These are phyloP conservation scores for Augochlorella aurata DNA, from an alignment of 2,888 invertebrate species.

Conservation along the genomic window DNA sequence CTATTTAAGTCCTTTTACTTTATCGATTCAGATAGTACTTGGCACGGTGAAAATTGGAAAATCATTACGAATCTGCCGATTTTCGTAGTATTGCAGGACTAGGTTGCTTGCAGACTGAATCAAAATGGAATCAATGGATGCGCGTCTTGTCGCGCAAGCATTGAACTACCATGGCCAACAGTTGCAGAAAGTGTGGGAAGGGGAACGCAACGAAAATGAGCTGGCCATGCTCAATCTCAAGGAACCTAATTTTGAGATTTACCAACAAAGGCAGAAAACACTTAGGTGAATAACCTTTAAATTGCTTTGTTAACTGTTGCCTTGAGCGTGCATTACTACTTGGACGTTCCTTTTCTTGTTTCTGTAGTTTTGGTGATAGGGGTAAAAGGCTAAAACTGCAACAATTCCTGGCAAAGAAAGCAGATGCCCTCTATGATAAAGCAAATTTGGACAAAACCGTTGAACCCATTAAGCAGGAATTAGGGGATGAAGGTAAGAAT, in stretches of 20 bases:
- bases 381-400: constrained; percentile 92
- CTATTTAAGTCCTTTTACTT: constrained; percentile 26
- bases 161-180: constrained; percentile 94
- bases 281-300: constrained; percentile 83
- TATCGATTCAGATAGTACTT: constrained; percentile 36
- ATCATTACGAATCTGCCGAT: constrained; percentile 53
- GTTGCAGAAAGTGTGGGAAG: constrained; percentile 93
- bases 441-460: constrained; percentile 76
- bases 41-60: constrained; percentile 34
- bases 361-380: constrained; percentile 88
- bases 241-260: constrained; percentile 88
- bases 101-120: constrained; percentile 66
- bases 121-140: constrained; percentile 83
- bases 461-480: constrained; percentile 78
- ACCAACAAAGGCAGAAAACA: constrained; percentile 90
- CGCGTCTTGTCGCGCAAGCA: constrained; percentile 86
- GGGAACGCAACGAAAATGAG: constrained; percentile 91
- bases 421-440: constrained; percentile 88
- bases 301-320: not conserved
- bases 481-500: constrained; percentile 85
- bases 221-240: constrained; percentile 86
- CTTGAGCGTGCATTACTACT: not conserved
- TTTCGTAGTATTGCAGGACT: constrained; percentile 76
- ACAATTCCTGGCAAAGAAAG: constrained; percentile 94
- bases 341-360: not conserved